A percentile compares a stretch with the other conserved stretches of the same genome.
Conservation (phyloP, 2,113 vertebrate species). For the Halichoeres trimaculatus region DNA sequence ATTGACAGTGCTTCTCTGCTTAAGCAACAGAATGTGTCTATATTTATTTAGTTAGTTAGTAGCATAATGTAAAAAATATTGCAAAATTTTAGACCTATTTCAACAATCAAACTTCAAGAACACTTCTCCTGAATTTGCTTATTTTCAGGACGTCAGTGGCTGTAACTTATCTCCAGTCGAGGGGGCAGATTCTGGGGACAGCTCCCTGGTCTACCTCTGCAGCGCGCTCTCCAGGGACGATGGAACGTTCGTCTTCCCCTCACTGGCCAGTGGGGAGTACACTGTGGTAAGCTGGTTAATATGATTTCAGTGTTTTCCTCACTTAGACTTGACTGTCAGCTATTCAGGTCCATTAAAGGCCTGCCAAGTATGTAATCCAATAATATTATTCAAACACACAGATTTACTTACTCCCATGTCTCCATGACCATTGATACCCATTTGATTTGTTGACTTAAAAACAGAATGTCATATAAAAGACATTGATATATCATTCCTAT, state of each 20-base stretch:
- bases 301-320: too few species aligned
- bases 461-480: too few species aligned
- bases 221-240: conserved; percentile 90
- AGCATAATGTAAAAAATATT: not conserved
- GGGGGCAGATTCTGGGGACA: conserved; percentile 86
- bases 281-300: conserved; percentile 86
- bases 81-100: not conserved
- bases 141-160: conserved; percentile 87
- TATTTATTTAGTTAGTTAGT: not conserved
- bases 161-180: conserved; percentile 89
- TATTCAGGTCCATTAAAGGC: too few species aligned
- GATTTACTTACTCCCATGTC: too few species aligned
- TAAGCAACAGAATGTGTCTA: not conserved
- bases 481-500: too few species aligned
- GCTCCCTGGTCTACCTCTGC: conserved; percentile 89
- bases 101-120: not conserved
- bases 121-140: not conserved
- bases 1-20: not conserved
- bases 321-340: too few species aligned
- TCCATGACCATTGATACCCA: too few species aligned
- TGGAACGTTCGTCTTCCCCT: conserved; percentile 91
- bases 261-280: conserved; percentile 92
- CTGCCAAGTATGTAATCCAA: too few species aligned
- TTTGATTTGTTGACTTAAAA: too few species aligned
- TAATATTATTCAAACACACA: too few species aligned